Evolutionary conservation across 37 sponge, comb jelly and placozoan genomes (phyloP).

Genomic region (Cladorhizidae sp.): DNA sequence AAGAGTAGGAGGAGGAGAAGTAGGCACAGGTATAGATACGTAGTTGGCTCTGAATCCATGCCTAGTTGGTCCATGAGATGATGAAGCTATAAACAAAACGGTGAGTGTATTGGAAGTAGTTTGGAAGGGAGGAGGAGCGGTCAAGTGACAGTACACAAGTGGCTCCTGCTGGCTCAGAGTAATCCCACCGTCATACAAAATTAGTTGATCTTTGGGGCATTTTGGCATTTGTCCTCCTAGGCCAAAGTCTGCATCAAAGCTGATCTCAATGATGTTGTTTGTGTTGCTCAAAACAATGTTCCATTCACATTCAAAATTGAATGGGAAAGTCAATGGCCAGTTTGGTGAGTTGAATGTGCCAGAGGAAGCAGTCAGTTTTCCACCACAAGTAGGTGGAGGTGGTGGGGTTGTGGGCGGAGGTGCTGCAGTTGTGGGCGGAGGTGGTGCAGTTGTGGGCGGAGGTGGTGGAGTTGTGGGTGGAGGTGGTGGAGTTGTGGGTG

Average conservation of each 20-base stretch:
- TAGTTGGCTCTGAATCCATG: not conserved
- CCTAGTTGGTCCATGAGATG: not conserved
- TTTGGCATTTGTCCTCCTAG: conserved; percentile 5
- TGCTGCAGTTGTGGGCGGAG: too few species aligned
- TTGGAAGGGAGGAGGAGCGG: not conserved
- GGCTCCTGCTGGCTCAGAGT: too few species aligned
- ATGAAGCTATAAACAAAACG: not conserved
- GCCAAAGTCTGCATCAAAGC: not conserved
- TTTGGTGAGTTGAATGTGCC: not conserved
- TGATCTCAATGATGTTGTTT: not conserved
- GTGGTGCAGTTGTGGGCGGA: too few species aligned
- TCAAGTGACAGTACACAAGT: not conserved
- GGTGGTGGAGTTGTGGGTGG: too few species aligned
- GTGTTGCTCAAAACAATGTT: not conserved
- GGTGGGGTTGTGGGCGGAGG: too few species aligned
- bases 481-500: too few species aligned
- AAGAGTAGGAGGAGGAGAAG: not conserved
- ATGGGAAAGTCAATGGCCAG: not conserved
- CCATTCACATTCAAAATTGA: not conserved
- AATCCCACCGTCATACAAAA: conserved; percentile 7
- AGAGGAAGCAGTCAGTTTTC: too few species aligned
- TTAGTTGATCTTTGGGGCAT: conserved; percentile 10
- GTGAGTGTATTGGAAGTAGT: not conserved
- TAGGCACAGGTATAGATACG: not conserved
- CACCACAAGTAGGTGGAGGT: too few species aligned